Conservation (phyloP, 2,113 vertebrate species). For the Podocnemis expansa region DNA sequence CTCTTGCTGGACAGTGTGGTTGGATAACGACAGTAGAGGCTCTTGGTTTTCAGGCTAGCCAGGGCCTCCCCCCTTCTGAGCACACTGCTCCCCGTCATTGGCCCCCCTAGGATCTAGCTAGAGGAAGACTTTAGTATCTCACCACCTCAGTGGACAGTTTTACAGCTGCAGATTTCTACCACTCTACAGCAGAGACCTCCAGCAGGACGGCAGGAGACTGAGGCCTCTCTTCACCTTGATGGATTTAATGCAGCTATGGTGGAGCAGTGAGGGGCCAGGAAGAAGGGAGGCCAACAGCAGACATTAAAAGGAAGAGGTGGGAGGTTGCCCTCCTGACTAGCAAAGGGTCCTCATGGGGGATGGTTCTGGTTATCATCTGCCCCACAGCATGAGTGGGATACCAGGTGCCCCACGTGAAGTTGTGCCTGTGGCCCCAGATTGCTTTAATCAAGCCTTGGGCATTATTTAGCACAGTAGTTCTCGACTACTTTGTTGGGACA, state of each 20-base stretch:
- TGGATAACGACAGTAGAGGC: background rate
- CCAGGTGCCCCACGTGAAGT: background rate
- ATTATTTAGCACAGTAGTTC: fast-evolving
- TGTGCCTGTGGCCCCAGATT: background rate
- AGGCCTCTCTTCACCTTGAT: fast-evolving
- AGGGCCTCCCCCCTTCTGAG: fast-evolving
- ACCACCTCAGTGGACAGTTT: too few relatives aligned
- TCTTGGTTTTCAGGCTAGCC: background rate
- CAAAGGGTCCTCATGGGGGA: fast-evolving
- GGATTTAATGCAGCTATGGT: background rate
- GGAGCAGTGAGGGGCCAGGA: background rate
- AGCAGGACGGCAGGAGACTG: fast-evolving
- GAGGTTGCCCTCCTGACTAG: background rate
- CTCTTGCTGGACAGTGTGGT: background rate
- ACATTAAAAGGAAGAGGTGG: fast-evolving
- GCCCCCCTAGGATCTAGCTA: fast-evolving
- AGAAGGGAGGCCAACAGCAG: fast-evolving
- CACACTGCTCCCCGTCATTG: fast-evolving
- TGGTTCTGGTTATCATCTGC: fast-evolving
- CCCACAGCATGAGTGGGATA: background rate
- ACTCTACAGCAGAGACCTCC: background rate
- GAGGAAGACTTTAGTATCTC: background rate
- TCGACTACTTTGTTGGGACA: too few relatives aligned
- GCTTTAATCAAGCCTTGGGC: background rate
- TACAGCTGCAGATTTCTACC: fast-evolving